Conservation (phyloP, 2,888 invertebrate genomes). For the Mesopsocus fuscifrons region DNA sequence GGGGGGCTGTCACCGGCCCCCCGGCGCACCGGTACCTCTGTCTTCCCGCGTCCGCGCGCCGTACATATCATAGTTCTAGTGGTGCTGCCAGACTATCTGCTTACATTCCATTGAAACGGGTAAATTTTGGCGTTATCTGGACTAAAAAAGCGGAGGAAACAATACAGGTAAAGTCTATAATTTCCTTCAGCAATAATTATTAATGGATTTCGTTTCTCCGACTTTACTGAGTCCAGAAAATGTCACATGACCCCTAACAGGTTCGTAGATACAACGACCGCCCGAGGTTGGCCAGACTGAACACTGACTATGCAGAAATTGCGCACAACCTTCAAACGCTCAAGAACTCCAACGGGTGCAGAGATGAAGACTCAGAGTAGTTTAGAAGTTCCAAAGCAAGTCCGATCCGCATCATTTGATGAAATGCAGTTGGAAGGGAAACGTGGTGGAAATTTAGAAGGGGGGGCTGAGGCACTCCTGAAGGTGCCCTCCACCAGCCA, state of each 20-base stretch:
- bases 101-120: too few relatives aligned
- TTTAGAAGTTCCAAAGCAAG: constrained; percentile 77
- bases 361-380: constrained; percentile 86
- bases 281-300: neutral
- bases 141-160: too few relatives aligned
- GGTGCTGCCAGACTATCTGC: too few relatives aligned
- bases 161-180: too few relatives aligned
- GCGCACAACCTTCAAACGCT: constrained; percentile 72
- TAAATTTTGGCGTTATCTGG: too few relatives aligned
- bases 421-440: constrained; percentile 68
- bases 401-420: constrained; percentile 78
- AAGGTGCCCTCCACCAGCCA: constrained; percentile 42
- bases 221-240: too few relatives aligned
- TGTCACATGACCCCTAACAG: too few relatives aligned
- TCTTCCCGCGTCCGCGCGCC: constrained; percentile 24
- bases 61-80: too few relatives aligned
- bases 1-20: constrained; percentile 12
- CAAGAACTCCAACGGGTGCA: constrained; percentile 70
- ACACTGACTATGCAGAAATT: constrained; percentile 45
- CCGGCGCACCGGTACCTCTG: too few relatives aligned
- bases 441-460: constrained; percentile 27
- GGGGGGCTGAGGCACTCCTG: constrained; percentile 25
- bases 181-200: too few relatives aligned
- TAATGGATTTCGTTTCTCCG: too few relatives aligned
- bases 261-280: neutral